A percentile compares a stretch with the other conserved stretches of the same genome.
Conservation (phyloP, 2,888 invertebrate species). For the Monopis laevigella region DNA sequence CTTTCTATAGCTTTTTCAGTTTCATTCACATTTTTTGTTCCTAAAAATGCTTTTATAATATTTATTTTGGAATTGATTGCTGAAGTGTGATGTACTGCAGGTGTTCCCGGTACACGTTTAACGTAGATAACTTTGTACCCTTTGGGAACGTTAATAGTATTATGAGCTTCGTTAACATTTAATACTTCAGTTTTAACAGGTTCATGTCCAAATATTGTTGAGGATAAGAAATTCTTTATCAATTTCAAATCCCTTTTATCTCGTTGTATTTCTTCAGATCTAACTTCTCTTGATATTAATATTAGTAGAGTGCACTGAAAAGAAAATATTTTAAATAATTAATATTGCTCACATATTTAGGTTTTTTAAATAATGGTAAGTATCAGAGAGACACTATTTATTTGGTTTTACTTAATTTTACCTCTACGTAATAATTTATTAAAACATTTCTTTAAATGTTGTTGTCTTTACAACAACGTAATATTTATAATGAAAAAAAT, state of each 20-base stretch:
- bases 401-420: too few relatives aligned
- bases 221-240: conserved; percentile 3
- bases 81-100: neutral
- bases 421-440: too few relatives aligned
- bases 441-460: too few relatives aligned
- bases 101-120: conserved; percentile 15
- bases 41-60: conserved; percentile 16
- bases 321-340: too few relatives aligned
- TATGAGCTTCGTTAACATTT: neutral
- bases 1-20: conserved; percentile 15
- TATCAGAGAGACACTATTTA: too few relatives aligned
- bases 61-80: conserved; percentile 12
- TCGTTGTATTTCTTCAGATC: neutral
- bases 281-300: neutral
- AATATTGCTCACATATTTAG: too few relatives aligned
- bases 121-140: conserved; percentile 16
- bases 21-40: conserved; percentile 15
- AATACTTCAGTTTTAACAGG: neutral
- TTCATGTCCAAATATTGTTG: conserved; percentile 1
- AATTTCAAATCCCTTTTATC: conserved; percentile 7
- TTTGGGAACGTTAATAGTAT: conserved; percentile 15
- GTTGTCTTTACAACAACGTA: too few relatives aligned
- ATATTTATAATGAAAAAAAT: too few relatives aligned
- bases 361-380: too few relatives aligned
- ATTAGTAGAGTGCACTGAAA: neutral